Evolutionary conservation across 2,797 vertebrate genomes (phyloP).

Genomic region (Helarctos malayanus): DNA sequence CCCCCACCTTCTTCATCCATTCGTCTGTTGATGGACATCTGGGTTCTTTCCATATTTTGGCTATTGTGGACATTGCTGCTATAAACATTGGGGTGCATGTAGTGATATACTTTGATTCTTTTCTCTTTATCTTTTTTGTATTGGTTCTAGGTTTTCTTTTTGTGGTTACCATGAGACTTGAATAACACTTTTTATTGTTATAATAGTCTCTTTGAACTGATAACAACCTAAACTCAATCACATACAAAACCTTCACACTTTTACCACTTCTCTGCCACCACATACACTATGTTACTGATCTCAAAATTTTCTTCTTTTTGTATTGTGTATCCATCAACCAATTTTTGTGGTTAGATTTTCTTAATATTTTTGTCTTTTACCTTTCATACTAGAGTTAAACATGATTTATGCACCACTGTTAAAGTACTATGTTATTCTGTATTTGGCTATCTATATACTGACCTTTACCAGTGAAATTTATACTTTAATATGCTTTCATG

Average conservation of each 20-base stretch:
- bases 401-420: background rate
- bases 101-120: too few relatives aligned
- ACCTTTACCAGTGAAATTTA: background rate
- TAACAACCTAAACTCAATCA: background rate
- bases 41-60: too few relatives aligned
- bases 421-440: background rate
- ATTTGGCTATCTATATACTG: background rate
- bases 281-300: background rate
- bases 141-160: background rate
- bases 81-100: too few relatives aligned
- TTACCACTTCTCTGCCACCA: background rate
- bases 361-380: background rate
- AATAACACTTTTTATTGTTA: background rate
- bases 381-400: background rate
- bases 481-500: background rate
- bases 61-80: too few relatives aligned
- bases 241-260: background rate
- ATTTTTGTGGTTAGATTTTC: background rate
- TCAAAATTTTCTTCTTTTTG: slow-evolving; percentile 18
- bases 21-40: too few relatives aligned
- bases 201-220: background rate
- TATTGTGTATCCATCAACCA: background rate
- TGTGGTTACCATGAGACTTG: background rate
- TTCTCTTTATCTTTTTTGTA: too few relatives aligned
- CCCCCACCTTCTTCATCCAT: too few relatives aligned